Conservation (phyloP, 1,140 invertebrate genomes). For the Drosophila nasuta region DNA sequence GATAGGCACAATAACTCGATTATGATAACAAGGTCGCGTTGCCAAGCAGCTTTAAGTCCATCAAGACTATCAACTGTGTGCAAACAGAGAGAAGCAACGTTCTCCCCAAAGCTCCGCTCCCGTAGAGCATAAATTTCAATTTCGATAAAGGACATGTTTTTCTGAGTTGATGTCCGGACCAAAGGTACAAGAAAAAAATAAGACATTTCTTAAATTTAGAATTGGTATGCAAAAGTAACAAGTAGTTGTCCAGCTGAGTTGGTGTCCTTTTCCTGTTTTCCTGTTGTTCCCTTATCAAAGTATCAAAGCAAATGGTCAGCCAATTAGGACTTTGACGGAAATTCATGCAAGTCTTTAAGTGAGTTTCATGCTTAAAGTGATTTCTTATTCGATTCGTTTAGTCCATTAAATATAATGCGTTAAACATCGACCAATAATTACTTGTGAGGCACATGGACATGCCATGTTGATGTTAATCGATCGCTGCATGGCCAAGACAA, state of each 20-base stretch:
- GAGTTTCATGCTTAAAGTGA: not conserved
- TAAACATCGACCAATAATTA: slow-evolving; percentile 35
- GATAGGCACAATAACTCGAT: slow-evolving; percentile 69
- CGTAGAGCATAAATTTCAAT: not conserved
- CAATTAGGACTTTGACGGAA: slow-evolving; percentile 11
- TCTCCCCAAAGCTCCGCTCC: not conserved
- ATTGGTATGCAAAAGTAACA: slow-evolving; percentile 30
- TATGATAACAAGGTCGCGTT: slow-evolving; percentile 62
- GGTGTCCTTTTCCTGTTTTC: not conserved
- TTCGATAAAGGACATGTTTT: slow-evolving; percentile 9
- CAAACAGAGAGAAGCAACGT: slow-evolving; percentile 2
- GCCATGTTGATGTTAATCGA: slow-evolving; percentile 41
- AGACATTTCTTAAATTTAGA: slow-evolving; percentile 4
- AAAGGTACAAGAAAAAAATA: slow-evolving; percentile 6
- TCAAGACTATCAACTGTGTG: not conserved
- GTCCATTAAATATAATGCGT: slow-evolving; percentile 41
- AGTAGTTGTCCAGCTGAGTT: slow-evolving; percentile 1
- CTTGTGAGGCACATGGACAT: not conserved
- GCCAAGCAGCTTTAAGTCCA: slow-evolving; percentile 19
- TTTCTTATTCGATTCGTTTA: slow-evolving; percentile 13
- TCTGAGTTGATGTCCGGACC: not conserved
- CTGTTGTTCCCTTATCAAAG: not conserved
- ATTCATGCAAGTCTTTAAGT: not conserved
- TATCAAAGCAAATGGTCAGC: not conserved
- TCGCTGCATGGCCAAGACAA: slow-evolving; percentile 27